Percentiles rank a stretch among this genome's conserved stretches.
phyloP scores from a whole-genome alignment of 2,888 invertebrate species.

The Protodeltote pygarga region DNA sequence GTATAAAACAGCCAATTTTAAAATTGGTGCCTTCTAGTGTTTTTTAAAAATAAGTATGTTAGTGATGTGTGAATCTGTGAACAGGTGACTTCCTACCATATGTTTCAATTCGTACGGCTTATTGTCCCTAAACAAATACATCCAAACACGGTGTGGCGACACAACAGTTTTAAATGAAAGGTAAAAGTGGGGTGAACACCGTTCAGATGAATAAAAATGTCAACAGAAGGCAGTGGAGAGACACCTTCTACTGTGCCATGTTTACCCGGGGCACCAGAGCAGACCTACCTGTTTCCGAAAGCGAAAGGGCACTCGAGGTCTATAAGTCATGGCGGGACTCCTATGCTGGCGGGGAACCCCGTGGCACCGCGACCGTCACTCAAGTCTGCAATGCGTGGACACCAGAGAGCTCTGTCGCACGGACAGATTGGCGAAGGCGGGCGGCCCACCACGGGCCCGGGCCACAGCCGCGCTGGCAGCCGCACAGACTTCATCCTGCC shows the following conservation, averaged over 20 bases:
- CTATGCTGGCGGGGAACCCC: conserved; percentile 77
- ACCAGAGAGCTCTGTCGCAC: conserved; percentile 95
- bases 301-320: conserved; percentile 92
- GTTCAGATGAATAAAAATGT: conserved; percentile 90
- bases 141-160: conserved; percentile 59
- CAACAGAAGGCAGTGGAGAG: conserved; percentile 89
- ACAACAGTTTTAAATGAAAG: conserved; percentile 80
- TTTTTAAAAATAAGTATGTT: conserved; percentile 57
- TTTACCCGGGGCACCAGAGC: conserved; percentile 84
- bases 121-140: conserved; percentile 55
- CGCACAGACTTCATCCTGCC: conserved; percentile 96
- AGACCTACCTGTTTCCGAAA: conserved; percentile 84
- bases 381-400: conserved; percentile 91
- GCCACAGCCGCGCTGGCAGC: conserved; percentile 93
- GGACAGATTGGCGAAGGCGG: conserved; percentile 92
- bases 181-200: conserved; percentile 67
- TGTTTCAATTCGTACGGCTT: conserved; percentile 72
- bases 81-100: conserved; percentile 82
- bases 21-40: conserved; percentile 55
- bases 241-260: conserved; percentile 82
- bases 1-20: conserved; percentile 42
- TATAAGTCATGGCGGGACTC: conserved; percentile 93
- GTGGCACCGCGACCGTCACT: conserved; percentile 89
- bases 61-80: conserved; percentile 77
- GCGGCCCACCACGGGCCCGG: conserved; percentile 78